Conservation (phyloP, 2,113 vertebrate species). For the Zosterops hypoxanthus region DNA sequence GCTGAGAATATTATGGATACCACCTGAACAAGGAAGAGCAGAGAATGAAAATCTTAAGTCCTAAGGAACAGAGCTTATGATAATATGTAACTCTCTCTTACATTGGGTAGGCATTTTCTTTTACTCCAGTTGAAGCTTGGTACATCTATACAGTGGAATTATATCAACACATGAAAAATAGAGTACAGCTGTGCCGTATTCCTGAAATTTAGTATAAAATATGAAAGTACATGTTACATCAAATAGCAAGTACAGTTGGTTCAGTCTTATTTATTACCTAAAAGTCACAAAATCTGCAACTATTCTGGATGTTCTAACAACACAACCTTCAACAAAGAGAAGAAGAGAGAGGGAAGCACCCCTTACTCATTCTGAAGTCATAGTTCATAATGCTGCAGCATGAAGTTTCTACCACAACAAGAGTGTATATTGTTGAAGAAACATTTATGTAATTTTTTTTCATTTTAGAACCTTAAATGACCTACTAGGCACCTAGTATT, state of each 20-base stretch:
- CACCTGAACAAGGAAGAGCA: not conserved
- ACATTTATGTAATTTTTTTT: not conserved
- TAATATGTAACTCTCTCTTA: accelerated
- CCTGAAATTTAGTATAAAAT: not conserved
- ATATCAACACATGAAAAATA: not conserved
- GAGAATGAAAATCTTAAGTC: not conserved
- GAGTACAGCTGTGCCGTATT: not conserved
- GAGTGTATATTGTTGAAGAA: not conserved
- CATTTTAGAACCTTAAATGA: not conserved
- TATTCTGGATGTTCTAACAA: not conserved
- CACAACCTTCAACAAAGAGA: not conserved
- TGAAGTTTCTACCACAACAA: not conserved
- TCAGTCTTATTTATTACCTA: not conserved
- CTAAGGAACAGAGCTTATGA: not conserved
- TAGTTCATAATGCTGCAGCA: not conserved
- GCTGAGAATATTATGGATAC: not conserved
- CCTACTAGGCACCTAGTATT: not conserved
- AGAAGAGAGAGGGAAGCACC: not conserved
- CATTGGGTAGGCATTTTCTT: not conserved
- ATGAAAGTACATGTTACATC: not conserved
- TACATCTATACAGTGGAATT: not conserved
- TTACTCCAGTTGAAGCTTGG: not conserved
- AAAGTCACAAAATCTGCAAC: not conserved
- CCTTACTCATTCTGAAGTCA: not conserved
- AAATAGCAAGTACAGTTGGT: not conserved